Base-by-base conservation (phyloP, 2,797 vertebrate genomes). In the Danio tinwini region DNA sequence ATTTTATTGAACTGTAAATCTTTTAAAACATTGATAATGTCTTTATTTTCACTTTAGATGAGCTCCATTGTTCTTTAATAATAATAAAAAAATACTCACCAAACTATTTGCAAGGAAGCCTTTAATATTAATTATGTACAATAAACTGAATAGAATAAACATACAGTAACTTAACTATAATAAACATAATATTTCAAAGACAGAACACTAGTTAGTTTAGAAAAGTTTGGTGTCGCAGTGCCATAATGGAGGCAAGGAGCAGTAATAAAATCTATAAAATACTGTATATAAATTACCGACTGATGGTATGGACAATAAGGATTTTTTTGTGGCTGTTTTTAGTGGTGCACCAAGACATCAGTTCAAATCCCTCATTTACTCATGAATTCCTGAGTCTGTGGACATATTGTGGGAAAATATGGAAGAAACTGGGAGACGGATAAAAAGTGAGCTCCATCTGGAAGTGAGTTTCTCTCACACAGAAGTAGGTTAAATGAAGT, bases 401-500 rank as follows among this genome's bases (percentile, higher is more conserved):
- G 58, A 47, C n/a, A 78, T 75, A 47, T 45, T 70, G 17, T 58
- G 63, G 39, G 29, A 44, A 78, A 78, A 70, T 55, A 42, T 40
- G 21, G 21, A 83, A 61, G 61, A 76, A 76, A 83, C 75, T 40
- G 73, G 19, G 72, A 64, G 68, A 19, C 56, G 14, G 39, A 70
- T 77, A 59, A 76, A 76, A 81, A 76, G 58, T 59, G 79, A 76
- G 76, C 12, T 42, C 70, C 81, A 75, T 83, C 79, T 83, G 79
- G 65, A 80, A 76, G 58, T 40, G 17, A 79, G 67, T 21, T 52
- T 76, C 19, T 12, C 49, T 52, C 29, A 71, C 42, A 81, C 55
- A 79, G 49, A 85, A 85, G 67, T 83, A 81, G 82, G 84, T 76
- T 83, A 85, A 73, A 73, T 40, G 13, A 45, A 72, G 67, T 81